A percentile compares a stretch with the other conserved stretches of the same genome.
These are phyloP conservation scores for Lanistes nyassanus DNA, from an alignment of 1,140 invertebrate genomes.

Conservation along the genomic window DNA sequence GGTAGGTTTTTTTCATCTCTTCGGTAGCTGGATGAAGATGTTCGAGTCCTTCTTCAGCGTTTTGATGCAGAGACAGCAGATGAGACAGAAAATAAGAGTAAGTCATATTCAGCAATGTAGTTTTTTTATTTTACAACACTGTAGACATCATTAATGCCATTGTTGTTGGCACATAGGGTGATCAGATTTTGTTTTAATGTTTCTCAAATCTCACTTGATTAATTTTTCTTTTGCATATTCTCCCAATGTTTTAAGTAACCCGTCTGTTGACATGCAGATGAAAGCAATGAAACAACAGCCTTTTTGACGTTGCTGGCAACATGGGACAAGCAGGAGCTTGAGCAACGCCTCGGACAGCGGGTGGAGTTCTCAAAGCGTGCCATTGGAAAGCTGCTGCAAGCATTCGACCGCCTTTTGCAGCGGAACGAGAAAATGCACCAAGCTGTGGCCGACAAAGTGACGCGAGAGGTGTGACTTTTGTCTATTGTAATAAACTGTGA, in stretches of 20 bases:
- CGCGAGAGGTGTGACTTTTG: slow-evolving; percentile 1
- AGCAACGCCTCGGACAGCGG: slow-evolving; percentile 93
- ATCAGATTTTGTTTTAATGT: background rate
- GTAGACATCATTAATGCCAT: background rate
- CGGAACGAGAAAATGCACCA: slow-evolving; percentile 68
- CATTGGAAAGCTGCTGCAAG: slow-evolving; percentile 95
- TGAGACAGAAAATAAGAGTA: slow-evolving; percentile 80
- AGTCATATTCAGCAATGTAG: slow-evolving; percentile 17
- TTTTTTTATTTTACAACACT: background rate
- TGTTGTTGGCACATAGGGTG: too few relatives aligned
- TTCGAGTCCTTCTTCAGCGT: slow-evolving; percentile 89
- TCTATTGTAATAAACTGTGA: background rate
- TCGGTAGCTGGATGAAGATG: slow-evolving; percentile 84
- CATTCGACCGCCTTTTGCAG: slow-evolving; percentile 82
- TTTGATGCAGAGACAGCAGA: slow-evolving; percentile 98
- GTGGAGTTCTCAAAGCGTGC: slow-evolving; percentile 80
- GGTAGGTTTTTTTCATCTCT: background rate
- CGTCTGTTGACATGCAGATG: slow-evolving; percentile 75
- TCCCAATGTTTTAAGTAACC: background rate
- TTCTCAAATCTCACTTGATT: background rate
- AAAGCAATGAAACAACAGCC: slow-evolving; percentile 95
- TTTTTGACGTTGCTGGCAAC: slow-evolving; percentile 96
- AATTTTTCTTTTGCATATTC: background rate
- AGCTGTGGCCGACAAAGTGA: slow-evolving; percentile 77
- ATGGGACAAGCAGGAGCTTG: slow-evolving; percentile 97